phyloP scores from a whole-genome alignment of 2,113 vertebrate genomes.

The Centrocercus urophasianus region DNA sequence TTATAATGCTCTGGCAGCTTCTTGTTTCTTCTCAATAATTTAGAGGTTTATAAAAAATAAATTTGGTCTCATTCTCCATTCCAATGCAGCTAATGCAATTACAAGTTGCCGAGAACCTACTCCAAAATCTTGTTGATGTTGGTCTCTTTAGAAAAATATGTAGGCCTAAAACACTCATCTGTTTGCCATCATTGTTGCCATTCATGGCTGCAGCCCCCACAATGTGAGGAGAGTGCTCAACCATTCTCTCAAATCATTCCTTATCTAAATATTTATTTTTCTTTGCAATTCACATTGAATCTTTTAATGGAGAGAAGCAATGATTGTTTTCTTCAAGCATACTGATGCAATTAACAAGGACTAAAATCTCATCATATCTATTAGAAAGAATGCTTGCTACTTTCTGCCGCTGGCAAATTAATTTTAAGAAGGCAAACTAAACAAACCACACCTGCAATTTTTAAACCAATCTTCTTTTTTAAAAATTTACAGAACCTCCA shows the following conservation, averaged over 20 bases:
- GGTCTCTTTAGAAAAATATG: constrained; percentile 10
- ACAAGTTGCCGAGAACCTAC: background rate
- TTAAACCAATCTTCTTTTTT: background rate
- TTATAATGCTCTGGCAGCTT: constrained; percentile 9
- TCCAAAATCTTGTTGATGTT: background rate
- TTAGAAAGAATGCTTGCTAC: background rate
- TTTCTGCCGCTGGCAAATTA: background rate
- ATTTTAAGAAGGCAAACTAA: constrained; percentile 6
- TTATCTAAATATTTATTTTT: background rate
- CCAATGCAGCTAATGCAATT: background rate
- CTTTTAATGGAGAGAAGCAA: background rate
- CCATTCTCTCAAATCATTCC: background rate
- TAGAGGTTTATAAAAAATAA: constrained; percentile 59
- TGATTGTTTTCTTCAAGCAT: background rate
- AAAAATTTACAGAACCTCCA: background rate
- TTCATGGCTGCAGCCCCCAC: background rate
- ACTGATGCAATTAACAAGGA: background rate
- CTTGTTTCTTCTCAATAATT: constrained; percentile 56
- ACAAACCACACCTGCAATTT: background rate
- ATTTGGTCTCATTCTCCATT: background rate
- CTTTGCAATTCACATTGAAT: background rate
- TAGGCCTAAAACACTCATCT: background rate
- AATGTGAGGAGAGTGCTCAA: background rate
- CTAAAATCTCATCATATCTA: background rate
- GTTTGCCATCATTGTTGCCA: background rate